Percentiles rank a stretch among this genome's conserved stretches.
Conservation (phyloP, 2,797 vertebrate genomes). For the Malacoctenus gilli region DNA sequence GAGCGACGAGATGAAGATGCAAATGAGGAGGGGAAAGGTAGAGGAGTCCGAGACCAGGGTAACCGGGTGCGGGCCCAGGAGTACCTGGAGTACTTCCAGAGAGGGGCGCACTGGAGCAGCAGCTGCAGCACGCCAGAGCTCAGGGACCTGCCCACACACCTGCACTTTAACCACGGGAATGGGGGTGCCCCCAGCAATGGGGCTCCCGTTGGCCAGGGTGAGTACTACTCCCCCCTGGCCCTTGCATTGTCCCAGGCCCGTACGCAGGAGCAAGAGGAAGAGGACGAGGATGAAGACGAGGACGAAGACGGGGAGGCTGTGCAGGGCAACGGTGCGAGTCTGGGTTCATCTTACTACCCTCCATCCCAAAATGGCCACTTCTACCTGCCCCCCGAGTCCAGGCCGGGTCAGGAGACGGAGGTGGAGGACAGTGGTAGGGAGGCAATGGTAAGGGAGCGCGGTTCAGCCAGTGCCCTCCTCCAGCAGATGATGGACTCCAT, state of each 20-base stretch:
- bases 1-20: slow-evolving; percentile 77
- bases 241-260: slow-evolving; percentile 83
- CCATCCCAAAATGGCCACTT: slow-evolving; percentile 91
- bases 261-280: slow-evolving; percentile 81
- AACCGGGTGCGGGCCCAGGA: slow-evolving; percentile 92
- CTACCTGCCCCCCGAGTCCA: slow-evolving; percentile 81
- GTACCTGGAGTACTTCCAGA: slow-evolving; percentile 98
- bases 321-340: slow-evolving; percentile 77
- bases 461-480: slow-evolving; percentile 91
- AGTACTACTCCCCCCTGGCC: slow-evolving; percentile 81
- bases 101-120: slow-evolving; percentile 86
- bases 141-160: slow-evolving; percentile 84
- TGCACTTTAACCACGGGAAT: slow-evolving; percentile 86
- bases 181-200: slow-evolving; percentile 85
- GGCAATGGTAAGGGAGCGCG: slow-evolving; percentile 79
- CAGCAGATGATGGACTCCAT: slow-evolving; percentile 96
- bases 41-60: slow-evolving; percentile 85
- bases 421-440: slow-evolving; percentile 63
- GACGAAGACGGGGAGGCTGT: slow-evolving; percentile 83
- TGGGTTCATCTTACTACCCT: slow-evolving; percentile 80
- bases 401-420: slow-evolving; percentile 77
- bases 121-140: slow-evolving; percentile 88
- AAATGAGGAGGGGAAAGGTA: slow-evolving; percentile 70
- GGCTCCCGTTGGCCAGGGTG: slow-evolving; percentile 73
- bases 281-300: slow-evolving; percentile 86